Conservation (phyloP, 1,140 invertebrate genomes). For the Drosophila suzukii region DNA sequence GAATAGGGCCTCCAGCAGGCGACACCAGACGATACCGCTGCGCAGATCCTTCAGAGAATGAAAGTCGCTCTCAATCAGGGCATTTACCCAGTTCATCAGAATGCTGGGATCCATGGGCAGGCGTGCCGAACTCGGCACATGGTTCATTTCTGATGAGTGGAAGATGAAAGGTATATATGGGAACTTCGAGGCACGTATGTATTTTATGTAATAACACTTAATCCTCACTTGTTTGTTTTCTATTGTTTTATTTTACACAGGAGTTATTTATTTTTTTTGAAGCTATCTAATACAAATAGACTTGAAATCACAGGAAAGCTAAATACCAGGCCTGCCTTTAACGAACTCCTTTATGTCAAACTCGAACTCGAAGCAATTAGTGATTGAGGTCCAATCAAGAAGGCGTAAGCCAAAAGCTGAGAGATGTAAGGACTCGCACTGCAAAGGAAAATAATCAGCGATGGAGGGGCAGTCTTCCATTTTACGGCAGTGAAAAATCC, state of each 20-base stretch:
- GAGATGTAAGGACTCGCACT: neutral
- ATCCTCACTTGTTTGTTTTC: neutral
- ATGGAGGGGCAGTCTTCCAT: neutral
- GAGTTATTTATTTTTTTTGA: neutral
- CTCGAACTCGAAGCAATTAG: slow-evolving; percentile 2
- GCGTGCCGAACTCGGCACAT: neutral
- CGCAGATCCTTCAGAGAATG: neutral
- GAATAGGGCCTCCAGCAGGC: neutral
- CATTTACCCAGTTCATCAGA: slow-evolving; percentile 8
- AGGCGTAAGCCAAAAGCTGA: neutral
- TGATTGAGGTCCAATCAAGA: slow-evolving; percentile 12
- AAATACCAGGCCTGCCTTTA: neutral
- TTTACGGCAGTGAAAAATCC: slow-evolving; percentile 2
- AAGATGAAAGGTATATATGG: neutral
- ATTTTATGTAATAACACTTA: too few species aligned
- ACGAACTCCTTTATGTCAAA: too few species aligned
- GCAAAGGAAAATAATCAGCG: slow-evolving; percentile 11
- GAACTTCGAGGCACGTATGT: too few species aligned
- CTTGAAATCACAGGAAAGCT: neutral
- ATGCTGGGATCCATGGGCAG: neutral
- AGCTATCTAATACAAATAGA: neutral
- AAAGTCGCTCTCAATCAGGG: neutral
- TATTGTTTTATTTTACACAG: neutral
- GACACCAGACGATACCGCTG: neutral
- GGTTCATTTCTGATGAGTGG: neutral